Evolutionary conservation across 1,140 invertebrate species (phyloP), one percentile per base, ranked within the genome.

Genomic region (Drosophila leontia): DNA sequence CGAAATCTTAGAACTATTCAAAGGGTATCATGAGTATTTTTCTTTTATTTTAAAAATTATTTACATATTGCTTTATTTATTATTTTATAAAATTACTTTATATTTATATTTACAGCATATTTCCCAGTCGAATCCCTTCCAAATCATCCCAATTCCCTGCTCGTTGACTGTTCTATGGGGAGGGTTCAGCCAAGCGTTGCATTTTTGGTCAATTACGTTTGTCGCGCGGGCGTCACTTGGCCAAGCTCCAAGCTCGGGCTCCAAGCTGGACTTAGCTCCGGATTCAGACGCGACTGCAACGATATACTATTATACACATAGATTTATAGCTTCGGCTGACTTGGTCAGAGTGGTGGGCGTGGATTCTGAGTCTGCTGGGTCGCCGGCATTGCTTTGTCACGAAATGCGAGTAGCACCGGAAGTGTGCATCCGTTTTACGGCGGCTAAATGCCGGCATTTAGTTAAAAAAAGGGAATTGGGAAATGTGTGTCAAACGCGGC

Each of bases 191-290:
- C 44, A 75, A 87, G 84, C 84, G 80, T 84, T 75, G 77, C 77
- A 88, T 87, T 78, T 86, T 87, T 87, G 84, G 84, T 87, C 84
- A 87, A 88, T 87, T 87, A 78, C 68, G 76, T 56, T 78, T 83
- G 80, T 87, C 84, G 84, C 84, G 84, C 84, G 77, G 84, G 67
- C 76, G 82, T 76, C 65, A 63, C 71, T 70, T 68, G 63, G 68
- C 63, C 68, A 23, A 35, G 37, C 29, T 71, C 39, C 65, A 55
- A 62, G 39, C 37, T 48, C 23, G 39, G 68, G 56, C 59, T 47
- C 29, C 35, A 50, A 37, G 35, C 53, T 56, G 53, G 53, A 39
- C 53, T n/a, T 11, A 12, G 53, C 35, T 56, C 13, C 26, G 48
- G 23, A 23, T 32, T 55, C 8, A 9, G 35, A 9, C 1, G 9